Evolutionary conservation across 2,888 invertebrate species (phyloP).

Genomic region (Cistogaster globosa): DNA sequence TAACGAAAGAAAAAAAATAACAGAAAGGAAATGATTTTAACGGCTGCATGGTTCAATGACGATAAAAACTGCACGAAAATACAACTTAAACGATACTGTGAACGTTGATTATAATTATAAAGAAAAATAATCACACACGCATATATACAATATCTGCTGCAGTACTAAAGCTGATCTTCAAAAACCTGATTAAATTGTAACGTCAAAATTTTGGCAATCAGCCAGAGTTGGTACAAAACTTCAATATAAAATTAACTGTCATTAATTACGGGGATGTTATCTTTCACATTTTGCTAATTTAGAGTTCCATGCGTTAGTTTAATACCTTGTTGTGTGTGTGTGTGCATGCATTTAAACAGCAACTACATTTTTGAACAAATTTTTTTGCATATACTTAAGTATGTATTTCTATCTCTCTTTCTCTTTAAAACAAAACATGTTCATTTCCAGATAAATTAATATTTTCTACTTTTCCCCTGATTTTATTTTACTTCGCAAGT

Average conservation of each 20-base stretch:
- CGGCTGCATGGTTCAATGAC: constrained; percentile 50
- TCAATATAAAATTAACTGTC: constrained; percentile 61
- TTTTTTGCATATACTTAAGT: constrained; percentile 1
- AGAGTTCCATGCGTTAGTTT: not conserved
- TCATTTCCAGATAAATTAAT: constrained; percentile 26
- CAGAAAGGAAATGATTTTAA: constrained; percentile 56
- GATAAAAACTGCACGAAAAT: constrained; percentile 22
- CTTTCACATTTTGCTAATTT: constrained; percentile 3
- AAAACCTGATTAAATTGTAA: not conserved
- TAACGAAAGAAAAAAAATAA: not conserved
- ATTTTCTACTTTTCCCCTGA: not conserved
- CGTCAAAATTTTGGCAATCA: constrained; percentile 53
- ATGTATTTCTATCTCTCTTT: not conserved
- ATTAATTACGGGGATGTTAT: constrained; percentile 41
- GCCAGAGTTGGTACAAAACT: constrained; percentile 49
- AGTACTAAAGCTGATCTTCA: not conserved
- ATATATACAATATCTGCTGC: not conserved
- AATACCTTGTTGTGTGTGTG: not conserved
- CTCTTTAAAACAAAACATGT: not conserved
- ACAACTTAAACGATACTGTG: constrained; percentile 7
- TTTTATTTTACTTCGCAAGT: not conserved
- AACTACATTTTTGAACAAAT: not conserved
- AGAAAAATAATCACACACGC: too few species aligned
- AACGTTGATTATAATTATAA: constrained; percentile 29
- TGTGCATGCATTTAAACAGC: not conserved